phyloP scores from a whole-genome alignment of 2,797 vertebrate species.

The Pipistrellus pipistrellus region DNA sequence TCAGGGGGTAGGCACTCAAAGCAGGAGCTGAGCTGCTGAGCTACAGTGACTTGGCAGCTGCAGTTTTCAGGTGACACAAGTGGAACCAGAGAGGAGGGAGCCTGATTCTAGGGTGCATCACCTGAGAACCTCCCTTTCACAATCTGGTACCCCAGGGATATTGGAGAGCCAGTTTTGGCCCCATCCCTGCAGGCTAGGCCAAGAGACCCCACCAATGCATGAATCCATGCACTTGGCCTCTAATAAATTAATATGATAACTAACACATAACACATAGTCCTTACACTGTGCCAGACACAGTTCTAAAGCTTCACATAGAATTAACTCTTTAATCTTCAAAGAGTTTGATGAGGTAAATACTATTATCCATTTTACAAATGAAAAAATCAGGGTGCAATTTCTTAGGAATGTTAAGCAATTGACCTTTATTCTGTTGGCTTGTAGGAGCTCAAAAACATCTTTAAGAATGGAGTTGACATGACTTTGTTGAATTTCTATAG shows the following conservation, averaged over 20 bases:
- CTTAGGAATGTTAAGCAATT: conserved; percentile 9
- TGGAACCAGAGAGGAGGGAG: no score
- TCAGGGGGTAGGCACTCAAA: no score
- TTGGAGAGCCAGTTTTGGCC: no score
- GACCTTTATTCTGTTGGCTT: background rate
- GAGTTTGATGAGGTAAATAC: background rate
- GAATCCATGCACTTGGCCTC: no score
- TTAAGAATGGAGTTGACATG: background rate
- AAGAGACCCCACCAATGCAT: no score
- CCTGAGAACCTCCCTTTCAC: no score
- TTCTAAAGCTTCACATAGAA: background rate
- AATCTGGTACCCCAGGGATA: no score
- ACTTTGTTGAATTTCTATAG: background rate
- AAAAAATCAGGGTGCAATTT: background rate
- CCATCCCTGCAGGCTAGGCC: no score
- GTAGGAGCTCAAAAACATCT: conserved; percentile 9
- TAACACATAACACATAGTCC: background rate
- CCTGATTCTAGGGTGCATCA: no score
- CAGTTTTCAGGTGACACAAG: no score
- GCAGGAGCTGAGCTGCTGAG: no score
- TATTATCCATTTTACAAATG: background rate
- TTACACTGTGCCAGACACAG: background rate
- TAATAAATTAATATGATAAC: background rate
- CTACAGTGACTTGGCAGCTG: no score
- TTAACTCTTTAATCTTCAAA: background rate